A percentile compares a stretch with the other conserved stretches of the same genome.
These are phyloP conservation scores for Nomada goodeniana DNA, from an alignment of 2,888 invertebrate species.

Conservation along the genomic window DNA sequence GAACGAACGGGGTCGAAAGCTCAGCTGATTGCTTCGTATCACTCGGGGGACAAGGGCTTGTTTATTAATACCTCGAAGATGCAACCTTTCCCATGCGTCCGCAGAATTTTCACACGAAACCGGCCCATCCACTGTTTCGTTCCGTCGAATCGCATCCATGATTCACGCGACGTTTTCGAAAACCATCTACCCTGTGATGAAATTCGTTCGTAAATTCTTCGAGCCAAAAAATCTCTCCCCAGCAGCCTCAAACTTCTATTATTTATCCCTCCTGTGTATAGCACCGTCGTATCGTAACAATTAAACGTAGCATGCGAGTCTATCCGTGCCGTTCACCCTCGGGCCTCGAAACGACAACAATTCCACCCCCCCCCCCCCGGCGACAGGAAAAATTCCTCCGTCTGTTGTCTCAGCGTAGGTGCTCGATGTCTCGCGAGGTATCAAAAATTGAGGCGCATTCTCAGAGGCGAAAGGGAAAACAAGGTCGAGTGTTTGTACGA, in stretches of 20 bases:
- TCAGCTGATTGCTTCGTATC: constrained; percentile 67
- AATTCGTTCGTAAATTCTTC: too few relatives aligned
- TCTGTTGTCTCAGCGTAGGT: constrained; percentile 28
- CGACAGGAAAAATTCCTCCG: constrained; percentile 21
- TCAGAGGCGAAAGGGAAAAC: constrained; percentile 50
- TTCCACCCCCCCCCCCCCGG: not conserved
- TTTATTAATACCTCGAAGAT: constrained; percentile 58
- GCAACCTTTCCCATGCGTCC: constrained; percentile 18
- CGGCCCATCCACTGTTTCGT: not conserved
- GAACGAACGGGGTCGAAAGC: constrained; percentile 61
- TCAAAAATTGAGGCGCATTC: constrained; percentile 59
- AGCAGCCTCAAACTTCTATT: too few relatives aligned
- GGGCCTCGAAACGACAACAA: not conserved
- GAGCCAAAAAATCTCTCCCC: too few relatives aligned
- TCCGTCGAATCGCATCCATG: constrained; percentile 1
- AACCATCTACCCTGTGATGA: too few relatives aligned
- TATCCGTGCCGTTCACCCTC: not conserved
- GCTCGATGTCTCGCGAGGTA: constrained; percentile 17
- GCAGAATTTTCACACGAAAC: not conserved
- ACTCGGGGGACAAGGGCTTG: constrained; percentile 49
- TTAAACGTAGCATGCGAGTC: not conserved
- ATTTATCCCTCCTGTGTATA: too few relatives aligned
- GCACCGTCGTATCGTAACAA: not conserved
- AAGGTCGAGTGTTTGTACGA: constrained; percentile 55
- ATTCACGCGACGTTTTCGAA: not conserved